phyloP scores from a whole-genome alignment of 2,113 vertebrate species.

The Psittacara wagleri region DNA sequence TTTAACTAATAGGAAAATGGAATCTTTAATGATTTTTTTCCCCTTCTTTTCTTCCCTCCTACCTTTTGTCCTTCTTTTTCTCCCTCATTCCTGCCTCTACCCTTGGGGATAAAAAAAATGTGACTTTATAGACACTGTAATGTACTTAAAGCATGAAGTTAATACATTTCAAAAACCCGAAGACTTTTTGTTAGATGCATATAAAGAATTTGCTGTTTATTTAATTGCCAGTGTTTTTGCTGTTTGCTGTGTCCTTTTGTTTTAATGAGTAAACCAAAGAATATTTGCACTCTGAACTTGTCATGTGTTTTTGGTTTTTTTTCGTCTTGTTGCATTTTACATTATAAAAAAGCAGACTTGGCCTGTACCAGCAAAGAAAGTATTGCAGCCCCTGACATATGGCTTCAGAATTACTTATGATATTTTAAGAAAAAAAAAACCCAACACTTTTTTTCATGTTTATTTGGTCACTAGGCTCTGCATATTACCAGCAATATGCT shows the following conservation, averaged over 20 bases:
- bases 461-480: background rate
- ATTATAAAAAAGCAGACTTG: background rate
- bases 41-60: background rate
- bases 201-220: conserved; percentile 71
- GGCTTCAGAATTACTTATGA: background rate
- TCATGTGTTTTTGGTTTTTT: background rate
- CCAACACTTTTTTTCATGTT: background rate
- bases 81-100: background rate
- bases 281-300: conserved; percentile 59
- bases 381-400: background rate
- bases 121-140: conserved; percentile 56
- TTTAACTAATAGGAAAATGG: background rate
- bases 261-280: conserved; percentile 73
- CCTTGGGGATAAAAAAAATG: conserved; percentile 42
- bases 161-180: conserved; percentile 61
- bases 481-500: background rate
- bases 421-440: background rate
- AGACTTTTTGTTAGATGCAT: conserved; percentile 50
- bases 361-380: background rate
- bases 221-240: conserved; percentile 70
- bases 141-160: conserved; percentile 50
- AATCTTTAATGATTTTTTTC: background rate
- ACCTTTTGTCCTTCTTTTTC: background rate
- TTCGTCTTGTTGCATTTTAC: background rate
- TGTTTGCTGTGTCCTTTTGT: conserved; percentile 67